These are phyloP conservation scores for Sebastes elongatus DNA, from an alignment of 2,797 vertebrate species.

Conservation along the genomic window DNA sequence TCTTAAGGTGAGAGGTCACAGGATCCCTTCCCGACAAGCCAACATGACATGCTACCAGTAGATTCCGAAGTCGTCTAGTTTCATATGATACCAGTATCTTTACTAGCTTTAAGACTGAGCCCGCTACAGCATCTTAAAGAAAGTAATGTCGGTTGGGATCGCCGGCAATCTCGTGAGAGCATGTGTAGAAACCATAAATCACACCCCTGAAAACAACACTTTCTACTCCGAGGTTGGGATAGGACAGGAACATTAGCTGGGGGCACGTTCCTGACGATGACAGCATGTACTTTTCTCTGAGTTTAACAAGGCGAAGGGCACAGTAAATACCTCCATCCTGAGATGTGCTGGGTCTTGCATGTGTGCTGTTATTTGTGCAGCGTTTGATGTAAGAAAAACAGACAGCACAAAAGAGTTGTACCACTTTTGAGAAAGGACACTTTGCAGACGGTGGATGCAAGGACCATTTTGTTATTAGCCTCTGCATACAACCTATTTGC, in stretches of 20 bases:
- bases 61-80: background rate
- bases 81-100: background rate
- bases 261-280: conserved; percentile 25
- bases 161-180: background rate
- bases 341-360: conserved; percentile 32
- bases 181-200: conserved; percentile 8
- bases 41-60: background rate
- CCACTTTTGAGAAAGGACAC: background rate
- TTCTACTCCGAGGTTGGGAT: background rate
- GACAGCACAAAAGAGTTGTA: background rate
- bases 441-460: background rate
- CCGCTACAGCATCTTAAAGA: background rate
- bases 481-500: background rate
- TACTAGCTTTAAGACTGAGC: background rate
- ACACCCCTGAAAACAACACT: background rate
- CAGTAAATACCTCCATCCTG: conserved; percentile 16
- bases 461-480: background rate
- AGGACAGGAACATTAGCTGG: conserved; percentile 16
- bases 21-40: background rate
- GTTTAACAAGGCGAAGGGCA: conserved; percentile 13
- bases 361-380: background rate
- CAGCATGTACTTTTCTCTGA: conserved; percentile 11
- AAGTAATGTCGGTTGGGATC: background rate
- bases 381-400: background rate
- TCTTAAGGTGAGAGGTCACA: background rate